Evolutionary conservation across 2,113 vertebrate genomes (phyloP), one percentile per base, ranked within the genome.

Genomic region (Cyanistes caeruleus): DNA sequence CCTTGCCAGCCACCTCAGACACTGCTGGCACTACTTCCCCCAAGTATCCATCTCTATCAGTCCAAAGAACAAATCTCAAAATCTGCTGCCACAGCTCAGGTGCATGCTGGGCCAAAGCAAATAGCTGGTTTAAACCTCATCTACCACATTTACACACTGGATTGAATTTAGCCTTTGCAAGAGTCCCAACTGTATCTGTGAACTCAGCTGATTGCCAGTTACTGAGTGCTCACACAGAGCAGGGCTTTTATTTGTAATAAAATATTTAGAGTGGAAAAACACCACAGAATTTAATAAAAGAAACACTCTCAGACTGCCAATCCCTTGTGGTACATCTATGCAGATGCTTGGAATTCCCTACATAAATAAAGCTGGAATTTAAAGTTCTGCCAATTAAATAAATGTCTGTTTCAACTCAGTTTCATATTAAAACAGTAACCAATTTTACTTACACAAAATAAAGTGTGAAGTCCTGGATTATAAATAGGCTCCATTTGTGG

Each of bases 211-310:
- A 97, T 44, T 87, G 87, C 89, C 96, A 94, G 87, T 87, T 78
- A 86, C 77, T 69, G 93, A 87, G 75, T 60, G 52, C 84, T 94
- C 84, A 68, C 59, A 95, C 56, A 96, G 49, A 95, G 91, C 89
- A 89, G 59, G 59, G 89, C 67, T 97, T 97, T 93, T 93, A 97
- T 94, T 93, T 91, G 79, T 70, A 90, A 90, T 96, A 91, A 96
- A 97, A 97, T 91, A 96, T 95, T 92, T 95, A 95, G 89, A 96
- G 87, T 94, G 69, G 84, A 95, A 97, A 97, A 97, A 80, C 73
- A 87, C 69, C 79, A 84, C 84, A 84, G 89, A 91, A 87, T 93
- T 95, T 94, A 95, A 95, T 97, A 96, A 95, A 97, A 97, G 89
- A 88, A 96, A 94, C 88, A 90, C 81, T 94, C 89, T 90, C 43